Base-by-base conservation (phyloP, 2,797 vertebrate species). In the Clamator glandarius region DNA sequence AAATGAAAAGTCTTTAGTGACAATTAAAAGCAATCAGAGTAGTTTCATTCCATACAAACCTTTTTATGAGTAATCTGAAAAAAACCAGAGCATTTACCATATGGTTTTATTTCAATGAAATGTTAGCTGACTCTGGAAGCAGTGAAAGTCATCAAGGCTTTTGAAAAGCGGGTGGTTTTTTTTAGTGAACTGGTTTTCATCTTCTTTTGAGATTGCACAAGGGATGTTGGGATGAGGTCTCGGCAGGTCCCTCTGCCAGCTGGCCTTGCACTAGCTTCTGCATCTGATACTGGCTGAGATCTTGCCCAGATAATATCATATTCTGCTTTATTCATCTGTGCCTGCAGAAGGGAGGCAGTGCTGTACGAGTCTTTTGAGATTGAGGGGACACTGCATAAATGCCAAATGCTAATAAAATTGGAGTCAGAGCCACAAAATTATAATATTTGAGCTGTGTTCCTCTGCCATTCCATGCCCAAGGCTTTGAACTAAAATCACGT, bases 71-170 rank as follows among this genome's bases (percentile, higher is more conserved):
- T 67, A 69, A 89, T 78, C 33, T 78, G 76, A 25, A 64, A 70
- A 72, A 89, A 9, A 3, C 3, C 7, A 4, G 19, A 66, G 35
- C 69, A 63, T 78, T 92, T 86, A n/a, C 79, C 82, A 42, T 81
- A 84, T 63, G 84, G 41, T 66, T 94, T 80, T 75, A 74, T 83
- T 83, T 87, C 83, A 52, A 0, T 77, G 61, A 77, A 70, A 81
- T 35, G 33, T 74, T 82, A 31, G 44, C 46, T 90, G 85, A 15
- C 92, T 95, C 83, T 67, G 59, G 82, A 89, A 90, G 69, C 33
- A 35, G 33, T 44, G 16, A 12, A 73, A 95, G 83, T 67, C 79
- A 89, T 91, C 55, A 73, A 84, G 82, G 82, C 79, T 81, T 92
- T 90, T 73, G 67, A 62, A 85, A 83, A 42, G 25, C 3, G 9